A percentile compares a stretch with the other conserved stretches of the same genome.
These are phyloP conservation scores for Cylindroiulus punctatus DNA, from an alignment of 2,888 invertebrate species.

Conservation along the genomic window DNA sequence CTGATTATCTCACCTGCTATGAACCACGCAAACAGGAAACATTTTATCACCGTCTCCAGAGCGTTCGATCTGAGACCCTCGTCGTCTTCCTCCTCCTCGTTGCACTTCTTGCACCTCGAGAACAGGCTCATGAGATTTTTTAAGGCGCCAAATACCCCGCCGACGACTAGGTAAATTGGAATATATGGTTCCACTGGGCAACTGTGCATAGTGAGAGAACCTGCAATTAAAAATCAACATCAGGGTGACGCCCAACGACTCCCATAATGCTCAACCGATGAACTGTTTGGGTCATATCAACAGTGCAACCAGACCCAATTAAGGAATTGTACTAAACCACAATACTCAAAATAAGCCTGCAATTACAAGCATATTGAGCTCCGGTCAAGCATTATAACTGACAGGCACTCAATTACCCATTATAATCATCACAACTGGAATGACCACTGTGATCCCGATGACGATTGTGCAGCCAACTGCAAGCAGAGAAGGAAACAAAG, in stretches of 20 bases:
- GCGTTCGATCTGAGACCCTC: slow-evolving; percentile 70
- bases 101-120: slow-evolving; percentile 70
- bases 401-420: background rate
- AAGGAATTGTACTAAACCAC: background rate
- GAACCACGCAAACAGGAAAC: slow-evolving; percentile 77
- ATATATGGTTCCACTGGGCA: slow-evolving; percentile 76
- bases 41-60: slow-evolving; percentile 68
- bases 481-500: slow-evolving; percentile 61
- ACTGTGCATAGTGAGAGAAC: slow-evolving; percentile 73
- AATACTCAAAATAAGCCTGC: background rate
- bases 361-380: too few species aligned
- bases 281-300: too few species aligned
- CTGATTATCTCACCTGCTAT: slow-evolving; percentile 73
- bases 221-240: slow-evolving; percentile 59
- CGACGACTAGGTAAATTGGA: slow-evolving; percentile 76
- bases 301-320: background rate
- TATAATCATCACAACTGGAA: slow-evolving; percentile 75
- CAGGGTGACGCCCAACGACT: too few species aligned
- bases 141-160: slow-evolving; percentile 74
- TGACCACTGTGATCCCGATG: slow-evolving; percentile 72
- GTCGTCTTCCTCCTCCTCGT: slow-evolving; percentile 69
- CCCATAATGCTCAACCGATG: too few species aligned
- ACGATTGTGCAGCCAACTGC: slow-evolving; percentile 75
- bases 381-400: background rate
- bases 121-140: slow-evolving; percentile 73